Evolutionary conservation across 2,888 invertebrate species (phyloP), one percentile per base, ranked within the genome.

Genomic region (Pseudanteris insignis): DNA sequence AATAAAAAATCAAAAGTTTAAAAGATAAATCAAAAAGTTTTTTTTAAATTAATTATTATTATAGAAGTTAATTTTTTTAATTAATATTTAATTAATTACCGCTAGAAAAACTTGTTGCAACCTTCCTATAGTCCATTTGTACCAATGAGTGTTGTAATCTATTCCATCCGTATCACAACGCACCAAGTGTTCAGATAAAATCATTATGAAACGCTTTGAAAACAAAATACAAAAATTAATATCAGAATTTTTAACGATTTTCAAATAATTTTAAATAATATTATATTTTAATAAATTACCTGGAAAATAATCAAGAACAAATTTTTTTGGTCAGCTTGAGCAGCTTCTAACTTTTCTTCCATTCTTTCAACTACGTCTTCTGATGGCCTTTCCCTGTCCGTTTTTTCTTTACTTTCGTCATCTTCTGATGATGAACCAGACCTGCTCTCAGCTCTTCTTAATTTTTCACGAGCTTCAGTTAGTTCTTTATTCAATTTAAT

Each of bases 301-400:
- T 97, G 96, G 82, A 97, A 97, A 71, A 97, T 94, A 79, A 97
- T 96, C 63, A 97, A 88, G 81, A 97, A 97, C 63, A 97, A 84
- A 76, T 96, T 92, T 82, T 97, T 97, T 82, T 96, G 96, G 82
- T 97, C 96, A 65, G 94, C 94, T 82, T 96, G 95, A 0, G 94
- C 95, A 1, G 91, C 89, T 81, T 97, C 97, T 54, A 96, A 81
- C 58, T 91, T 90, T 79, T 97, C 96, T 78, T 97, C 96, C 94
- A 96, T 94, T 50, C 93, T 87, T 77, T 96, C 96, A 1, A 97
- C 91, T 74, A 91, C 89, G 84, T 96, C 90, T 72, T 89, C 89
- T 0, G 88, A 87, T 0, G 89, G 89, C 65, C 86, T 84, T 64
- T 87, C 86, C 6, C 82, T 81, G 18, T 18, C 18, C 40, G 83